These are phyloP conservation scores for Folsomia candida DNA, from an alignment of 2,888 invertebrate genomes.

Conservation along the genomic window DNA sequence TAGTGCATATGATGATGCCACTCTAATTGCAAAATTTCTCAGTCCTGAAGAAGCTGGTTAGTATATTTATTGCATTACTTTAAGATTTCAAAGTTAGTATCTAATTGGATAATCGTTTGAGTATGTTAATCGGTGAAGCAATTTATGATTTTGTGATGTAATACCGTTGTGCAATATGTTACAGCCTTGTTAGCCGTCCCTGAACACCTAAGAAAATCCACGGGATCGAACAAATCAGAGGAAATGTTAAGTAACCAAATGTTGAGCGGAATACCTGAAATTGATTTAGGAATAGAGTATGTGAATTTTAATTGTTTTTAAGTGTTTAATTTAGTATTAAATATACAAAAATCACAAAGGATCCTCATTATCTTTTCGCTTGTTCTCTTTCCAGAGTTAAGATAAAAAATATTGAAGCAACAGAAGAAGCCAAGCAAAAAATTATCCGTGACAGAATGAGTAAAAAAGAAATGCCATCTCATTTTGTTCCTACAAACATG, in stretches of 20 bases:
- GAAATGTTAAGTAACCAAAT: constrained; percentile 99
- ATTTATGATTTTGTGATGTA: no score
- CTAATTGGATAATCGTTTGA: no score
- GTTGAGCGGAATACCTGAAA: constrained; percentile 98
- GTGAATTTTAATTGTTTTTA: constrained; percentile 48
- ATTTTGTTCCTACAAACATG: constrained; percentile 96
- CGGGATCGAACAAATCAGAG: constrained; percentile 75
- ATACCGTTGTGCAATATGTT: no score
- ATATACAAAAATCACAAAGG: no score
- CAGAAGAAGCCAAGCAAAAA: constrained; percentile 95
- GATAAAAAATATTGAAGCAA: constrained; percentile 97
- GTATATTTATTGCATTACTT: no score
- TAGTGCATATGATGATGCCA: constrained; percentile 39
- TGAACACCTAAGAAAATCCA: constrained; percentile 77
- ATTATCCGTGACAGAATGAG: constrained; percentile 83
- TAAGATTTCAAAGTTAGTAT: no score
- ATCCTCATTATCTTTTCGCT: not conserved
- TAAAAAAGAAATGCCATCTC: constrained; percentile 88
- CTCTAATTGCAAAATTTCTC: constrained; percentile 60
- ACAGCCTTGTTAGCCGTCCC: constrained; percentile 83
- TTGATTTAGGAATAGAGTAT: constrained; percentile 96
- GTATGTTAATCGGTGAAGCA: no score
- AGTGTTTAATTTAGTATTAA: not conserved
- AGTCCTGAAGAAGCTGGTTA: constrained; percentile 91
- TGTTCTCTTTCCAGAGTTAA: constrained; percentile 67